Percentiles rank a stretch among this genome's conserved stretches.
Evolutionary conservation across 2,797 vertebrate genomes (phyloP).

Genomic region (Manis crassicaudata): DNA sequence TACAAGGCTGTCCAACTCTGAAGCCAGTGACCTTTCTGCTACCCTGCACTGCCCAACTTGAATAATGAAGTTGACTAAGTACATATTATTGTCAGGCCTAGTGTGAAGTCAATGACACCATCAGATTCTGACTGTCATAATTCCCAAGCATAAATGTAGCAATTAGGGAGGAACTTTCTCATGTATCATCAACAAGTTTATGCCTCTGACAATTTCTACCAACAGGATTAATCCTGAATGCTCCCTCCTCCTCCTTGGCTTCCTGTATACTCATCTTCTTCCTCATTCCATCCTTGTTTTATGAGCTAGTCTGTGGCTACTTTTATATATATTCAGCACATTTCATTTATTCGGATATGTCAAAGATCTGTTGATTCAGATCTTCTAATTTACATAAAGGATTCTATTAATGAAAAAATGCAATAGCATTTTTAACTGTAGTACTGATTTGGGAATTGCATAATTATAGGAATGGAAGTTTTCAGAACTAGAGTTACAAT

Average conservation of each 20-base stretch:
- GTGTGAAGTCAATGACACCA: neutral
- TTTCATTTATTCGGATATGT: neutral
- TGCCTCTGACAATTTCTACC: neutral
- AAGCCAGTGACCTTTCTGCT: neutral
- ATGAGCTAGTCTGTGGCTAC: neutral
- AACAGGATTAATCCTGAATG: neutral
- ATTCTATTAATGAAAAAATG: conserved; percentile 25
- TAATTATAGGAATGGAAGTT: neutral
- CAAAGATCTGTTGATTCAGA: neutral
- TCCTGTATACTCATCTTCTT: neutral
- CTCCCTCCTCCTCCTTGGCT: neutral
- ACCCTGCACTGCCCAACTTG: neutral
- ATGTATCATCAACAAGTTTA: neutral
- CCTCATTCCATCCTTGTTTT: neutral
- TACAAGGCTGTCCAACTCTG: neutral
- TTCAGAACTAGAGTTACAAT: neutral
- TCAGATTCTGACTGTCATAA: neutral
- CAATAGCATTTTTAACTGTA: neutral
- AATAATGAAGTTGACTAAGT: neutral
- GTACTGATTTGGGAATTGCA: neutral
- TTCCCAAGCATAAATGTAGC: neutral
- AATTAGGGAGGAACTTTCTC: neutral
- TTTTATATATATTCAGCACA: neutral
- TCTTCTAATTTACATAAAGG: conserved; percentile 35
- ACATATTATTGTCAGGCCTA: neutral